phyloP scores from a whole-genome alignment of 1,140 invertebrate genomes.

The Brachionus koreanus region DNA sequence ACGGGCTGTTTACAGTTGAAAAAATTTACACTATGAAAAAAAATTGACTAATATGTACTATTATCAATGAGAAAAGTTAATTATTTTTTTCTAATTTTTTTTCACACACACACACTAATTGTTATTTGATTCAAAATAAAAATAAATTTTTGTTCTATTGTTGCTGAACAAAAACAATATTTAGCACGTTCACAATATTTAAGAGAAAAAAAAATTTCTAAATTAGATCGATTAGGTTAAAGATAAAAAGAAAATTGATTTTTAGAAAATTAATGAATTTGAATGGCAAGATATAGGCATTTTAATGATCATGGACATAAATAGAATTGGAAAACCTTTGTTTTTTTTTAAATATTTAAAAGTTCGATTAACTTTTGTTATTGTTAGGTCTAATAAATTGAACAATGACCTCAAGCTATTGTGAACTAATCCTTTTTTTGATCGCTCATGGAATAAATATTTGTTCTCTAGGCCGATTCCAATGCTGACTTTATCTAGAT shows the following conservation, averaged over 20 bases:
- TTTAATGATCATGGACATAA: constrained; percentile 20
- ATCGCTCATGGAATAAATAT: neutral
- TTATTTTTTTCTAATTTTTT: neutral
- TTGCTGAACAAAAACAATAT: neutral
- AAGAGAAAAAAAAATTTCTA: neutral
- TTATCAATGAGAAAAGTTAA: neutral
- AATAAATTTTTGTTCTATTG: neutral
- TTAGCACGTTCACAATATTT: neutral
- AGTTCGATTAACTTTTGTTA: neutral
- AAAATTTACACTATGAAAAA: neutral
- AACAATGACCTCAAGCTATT: neutral
- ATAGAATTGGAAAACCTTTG: constrained; percentile 5
- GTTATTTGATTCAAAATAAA: neutral
- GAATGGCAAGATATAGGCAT: neutral
- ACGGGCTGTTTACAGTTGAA: neutral
- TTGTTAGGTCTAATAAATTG: neutral
- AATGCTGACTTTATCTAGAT: neutral
- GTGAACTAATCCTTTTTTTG: neutral
- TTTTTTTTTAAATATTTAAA: neutral
- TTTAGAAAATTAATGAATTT: neutral
- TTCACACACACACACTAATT: neutral
- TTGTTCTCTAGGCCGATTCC: neutral
- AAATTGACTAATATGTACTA: neutral
- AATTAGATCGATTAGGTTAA: neutral
- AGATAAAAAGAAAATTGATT: neutral